A percentile compares a stretch with the other conserved stretches of the same genome.
These are phyloP conservation scores for Leptestheria dahalacensis DNA, from an alignment of 1,140 invertebrate genomes.

Conservation along the genomic window DNA sequence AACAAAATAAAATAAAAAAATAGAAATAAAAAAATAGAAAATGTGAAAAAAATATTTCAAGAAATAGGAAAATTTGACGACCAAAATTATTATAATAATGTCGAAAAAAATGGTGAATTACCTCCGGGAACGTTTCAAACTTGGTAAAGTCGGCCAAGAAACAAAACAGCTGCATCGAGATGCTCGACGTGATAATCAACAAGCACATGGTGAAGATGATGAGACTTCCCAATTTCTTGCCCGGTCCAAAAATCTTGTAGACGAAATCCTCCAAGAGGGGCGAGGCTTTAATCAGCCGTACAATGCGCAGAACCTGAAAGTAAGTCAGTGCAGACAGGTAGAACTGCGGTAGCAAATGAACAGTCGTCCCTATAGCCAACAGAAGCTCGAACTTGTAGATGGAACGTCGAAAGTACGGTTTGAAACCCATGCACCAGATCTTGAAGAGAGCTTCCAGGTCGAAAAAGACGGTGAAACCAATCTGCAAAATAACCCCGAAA, in stretches of 20 bases:
- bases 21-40: too few species aligned
- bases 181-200: constrained; percentile 93
- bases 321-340: constrained; percentile 90
- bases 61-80: too few species aligned
- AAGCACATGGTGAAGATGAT: constrained; percentile 99
- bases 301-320: constrained; percentile 91
- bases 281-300: constrained; percentile 93
- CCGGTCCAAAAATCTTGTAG: constrained; percentile 98
- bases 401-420: constrained; percentile 86
- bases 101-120: too few species aligned
- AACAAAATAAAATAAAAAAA: background rate
- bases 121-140: constrained; percentile 96
- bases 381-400: constrained; percentile 97
- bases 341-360: constrained; percentile 81
- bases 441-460: constrained; percentile 93
- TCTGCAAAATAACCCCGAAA: constrained; percentile 31
- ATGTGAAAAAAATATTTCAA: too few species aligned
- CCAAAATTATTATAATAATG: constrained; percentile 15
- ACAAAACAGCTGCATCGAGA: constrained; percentile 98
- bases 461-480: constrained; percentile 86
- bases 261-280: constrained; percentile 98
- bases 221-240: constrained; percentile 93
- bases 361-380: constrained; percentile 80
- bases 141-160: constrained; percentile 86
- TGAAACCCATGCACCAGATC: constrained; percentile 91